A percentile compares a stretch with the other conserved stretches of the same genome.
Conservation (phyloP, 2,797 vertebrate genomes). For the Mus minutoides region DNA sequence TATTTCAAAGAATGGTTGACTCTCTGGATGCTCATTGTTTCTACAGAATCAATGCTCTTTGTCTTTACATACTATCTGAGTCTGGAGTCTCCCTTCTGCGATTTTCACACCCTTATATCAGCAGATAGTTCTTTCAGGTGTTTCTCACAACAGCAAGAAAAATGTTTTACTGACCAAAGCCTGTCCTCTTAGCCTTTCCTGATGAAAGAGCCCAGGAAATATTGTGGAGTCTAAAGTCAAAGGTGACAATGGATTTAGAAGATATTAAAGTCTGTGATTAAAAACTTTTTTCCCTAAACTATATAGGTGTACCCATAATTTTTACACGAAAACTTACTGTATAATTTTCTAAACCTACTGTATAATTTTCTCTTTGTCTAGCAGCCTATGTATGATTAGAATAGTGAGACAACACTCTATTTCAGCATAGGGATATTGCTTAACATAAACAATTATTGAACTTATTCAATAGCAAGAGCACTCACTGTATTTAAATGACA, state of each 20-base stretch:
- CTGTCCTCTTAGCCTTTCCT: neutral
- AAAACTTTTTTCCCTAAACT: neutral
- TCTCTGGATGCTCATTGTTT: neutral
- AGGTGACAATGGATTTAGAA: neutral
- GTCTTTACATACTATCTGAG: neutral
- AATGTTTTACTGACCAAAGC: neutral
- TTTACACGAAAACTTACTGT: neutral
- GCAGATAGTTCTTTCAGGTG: neutral
- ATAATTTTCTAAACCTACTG: neutral
- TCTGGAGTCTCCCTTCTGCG: neutral
- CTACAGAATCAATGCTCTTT: neutral
- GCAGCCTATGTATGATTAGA: neutral
- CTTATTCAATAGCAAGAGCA: neutral
- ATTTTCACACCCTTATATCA: neutral
- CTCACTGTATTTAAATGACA: slow-evolving; percentile 24
- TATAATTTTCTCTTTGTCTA: neutral
- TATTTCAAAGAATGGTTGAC: neutral
- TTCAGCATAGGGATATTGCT: neutral
- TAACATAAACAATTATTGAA: neutral
- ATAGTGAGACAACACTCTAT: neutral
- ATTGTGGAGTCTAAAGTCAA: neutral
- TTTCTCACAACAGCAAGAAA: neutral
- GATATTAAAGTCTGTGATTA: neutral
- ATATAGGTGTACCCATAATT: neutral
- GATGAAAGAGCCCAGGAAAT: neutral